Percentiles rank a stretch among this genome's conserved stretches.
phyloP scores from a whole-genome alignment of 2,888 invertebrate species.

The Neocrepidodera transversa region DNA sequence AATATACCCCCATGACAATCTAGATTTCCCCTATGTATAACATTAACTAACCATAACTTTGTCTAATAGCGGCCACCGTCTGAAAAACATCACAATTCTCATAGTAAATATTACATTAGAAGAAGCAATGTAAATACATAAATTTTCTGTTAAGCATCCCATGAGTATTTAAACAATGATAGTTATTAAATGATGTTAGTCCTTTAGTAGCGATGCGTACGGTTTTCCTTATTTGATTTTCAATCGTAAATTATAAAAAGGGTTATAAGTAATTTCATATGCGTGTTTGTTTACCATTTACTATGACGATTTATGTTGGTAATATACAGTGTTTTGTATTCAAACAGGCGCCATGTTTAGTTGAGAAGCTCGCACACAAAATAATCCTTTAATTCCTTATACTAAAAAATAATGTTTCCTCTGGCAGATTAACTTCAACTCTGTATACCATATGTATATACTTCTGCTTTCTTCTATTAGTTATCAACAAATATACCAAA shows the following conservation, averaged over 20 bases:
- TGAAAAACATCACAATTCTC: conserved; percentile 34
- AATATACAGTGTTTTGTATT: conserved; percentile 25
- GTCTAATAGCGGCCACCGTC: conserved; percentile 44
- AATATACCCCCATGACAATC: conserved; percentile 49
- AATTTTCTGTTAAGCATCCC: conserved; percentile 46
- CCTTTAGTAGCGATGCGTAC: conserved; percentile 38
- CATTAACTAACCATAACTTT: conserved; percentile 40
- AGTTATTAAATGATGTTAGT: conserved; percentile 38
- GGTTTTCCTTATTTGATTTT: conserved; percentile 44
- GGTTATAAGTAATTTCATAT: conserved; percentile 37
- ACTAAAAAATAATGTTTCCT: too few species aligned
- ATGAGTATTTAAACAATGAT: conserved; percentile 46
- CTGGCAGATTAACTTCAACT: too few species aligned
- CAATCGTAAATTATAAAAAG: conserved; percentile 43
- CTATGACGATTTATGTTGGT: conserved; percentile 34
- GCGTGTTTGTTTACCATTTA: conserved; percentile 36
- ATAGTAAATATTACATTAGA: conserved; percentile 25
- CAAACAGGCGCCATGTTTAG: conserved; percentile 15
- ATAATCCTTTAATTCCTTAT: background rate
- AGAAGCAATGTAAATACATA: conserved; percentile 48
- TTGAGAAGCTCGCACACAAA: conserved; percentile 8
- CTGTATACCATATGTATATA: too few species aligned
- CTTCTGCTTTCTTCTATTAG: too few species aligned
- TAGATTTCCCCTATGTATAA: conserved; percentile 48
- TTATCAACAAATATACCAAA: too few species aligned